phyloP scores from a whole-genome alignment of 2,113 vertebrate genomes.

The Sapajus apella region DNA sequence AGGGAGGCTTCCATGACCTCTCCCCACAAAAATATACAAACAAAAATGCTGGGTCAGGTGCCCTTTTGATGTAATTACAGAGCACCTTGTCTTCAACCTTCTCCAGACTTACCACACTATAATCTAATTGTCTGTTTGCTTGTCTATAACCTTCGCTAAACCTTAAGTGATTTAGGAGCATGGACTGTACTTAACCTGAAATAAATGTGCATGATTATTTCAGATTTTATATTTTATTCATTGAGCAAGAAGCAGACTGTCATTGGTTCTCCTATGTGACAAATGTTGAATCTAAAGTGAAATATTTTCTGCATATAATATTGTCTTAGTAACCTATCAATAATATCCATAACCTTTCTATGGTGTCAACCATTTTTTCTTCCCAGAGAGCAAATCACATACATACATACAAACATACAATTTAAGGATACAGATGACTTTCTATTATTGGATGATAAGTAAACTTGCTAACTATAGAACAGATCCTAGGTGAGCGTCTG shows the following conservation, averaged over 20 bases:
- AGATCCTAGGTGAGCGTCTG: neutral
- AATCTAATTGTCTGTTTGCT: neutral
- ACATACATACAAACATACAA: neutral
- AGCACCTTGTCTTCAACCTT: neutral
- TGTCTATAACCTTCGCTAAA: neutral
- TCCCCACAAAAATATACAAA: neutral
- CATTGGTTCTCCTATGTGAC: neutral
- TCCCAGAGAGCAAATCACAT: neutral
- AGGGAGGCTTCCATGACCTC: neutral
- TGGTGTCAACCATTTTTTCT: neutral
- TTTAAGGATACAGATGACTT: neutral
- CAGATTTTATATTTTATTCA: neutral
- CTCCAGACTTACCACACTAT: neutral
- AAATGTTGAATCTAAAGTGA: neutral
- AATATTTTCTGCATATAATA: slow-evolving; percentile 24
- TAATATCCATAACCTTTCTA: neutral
- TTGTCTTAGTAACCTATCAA: neutral
- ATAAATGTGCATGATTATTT: neutral
- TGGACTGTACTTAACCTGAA: neutral
- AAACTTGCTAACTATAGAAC: neutral
- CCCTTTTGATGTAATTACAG: neutral
- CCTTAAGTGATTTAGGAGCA: neutral
- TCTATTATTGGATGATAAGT: neutral
- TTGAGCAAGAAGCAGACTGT: neutral
- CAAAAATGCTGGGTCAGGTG: neutral